Evolutionary conservation across 2,797 vertebrate species (phyloP), one percentile per base, ranked within the genome.

Genomic region (Poeciliopsis presidionis): DNA sequence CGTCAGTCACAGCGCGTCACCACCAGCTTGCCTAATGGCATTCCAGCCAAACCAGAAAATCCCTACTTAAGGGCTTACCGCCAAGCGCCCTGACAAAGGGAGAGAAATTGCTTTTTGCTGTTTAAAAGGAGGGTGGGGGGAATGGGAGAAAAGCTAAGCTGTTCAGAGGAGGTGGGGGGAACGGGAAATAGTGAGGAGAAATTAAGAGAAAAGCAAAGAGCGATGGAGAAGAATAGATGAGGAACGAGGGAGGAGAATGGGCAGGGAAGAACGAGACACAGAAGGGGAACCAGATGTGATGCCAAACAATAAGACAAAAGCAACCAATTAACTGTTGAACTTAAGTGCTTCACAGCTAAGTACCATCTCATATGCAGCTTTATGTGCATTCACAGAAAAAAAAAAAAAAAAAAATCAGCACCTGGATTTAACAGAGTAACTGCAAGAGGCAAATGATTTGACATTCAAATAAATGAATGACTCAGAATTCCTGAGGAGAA

Each of bases 101-200:
- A 95, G 90, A 95, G 91, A 94, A 94, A 95, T 95, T 95, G 94
- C 94, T 94, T 95, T 95, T 95, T 93, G 91, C 91, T 88, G 89
- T 94, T 93, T 75, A 90, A 93, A 94, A 95, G 92, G 85, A 81
- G 90, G 86, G 86, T 84, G 78, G 90, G 82, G 84, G 90, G 81
- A 86, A 89, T 79, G 46, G 59, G 84, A 91, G 90, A 90, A 90
- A 89, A 81, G 86, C 90, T 87, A 91, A 93, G 94, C 93, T 91
- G 85, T 89, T 87, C 73, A 86, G 88, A 85, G 73, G 55, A 81
- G 83, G 8, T 43, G 77, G 72, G 73, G 79, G 70, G 69, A 80
- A 61, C 59, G 41, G 33, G 75, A 84, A 87, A 84, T 86, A 87
- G 87, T 73, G 80, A 72, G 45, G 74, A 73, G 57, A 76, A 85